Base-by-base conservation (phyloP, 1,140 invertebrate genomes). In the Brachionus angularis region DNA sequence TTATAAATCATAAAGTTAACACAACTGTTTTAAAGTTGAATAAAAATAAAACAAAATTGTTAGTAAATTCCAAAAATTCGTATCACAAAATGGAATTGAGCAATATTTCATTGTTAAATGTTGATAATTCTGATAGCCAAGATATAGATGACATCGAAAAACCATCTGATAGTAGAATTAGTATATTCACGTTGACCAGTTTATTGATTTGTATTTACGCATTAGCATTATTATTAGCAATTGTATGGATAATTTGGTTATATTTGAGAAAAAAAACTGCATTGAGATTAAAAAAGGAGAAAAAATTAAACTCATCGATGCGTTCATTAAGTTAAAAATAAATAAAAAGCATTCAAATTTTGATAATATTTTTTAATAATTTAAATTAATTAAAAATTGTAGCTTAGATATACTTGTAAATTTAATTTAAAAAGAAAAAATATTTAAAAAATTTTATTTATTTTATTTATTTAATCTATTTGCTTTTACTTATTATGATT, bases 191-290 rank as follows among this genome's bases (percentile, higher is more conserved):
- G 5, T 16, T 71, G 10, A 71, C 47, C 12, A 27, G 47, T 18
- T 29, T 71, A 18, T 53, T 71, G 23, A 46, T 42, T 16, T 50
- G 46, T 71, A 42, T 71, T 25, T 71, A 71, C 33, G 39, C 46
- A 33, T 50, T 71, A 27, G 67, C 67, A 25, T 18, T 71, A 52
- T 34, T 71, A 52, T 53, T 71, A 34, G 67, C 67, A 31, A 52
- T 71, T 50, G 50, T 53, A 29, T 71, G 67, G 67, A 53, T 71
- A n/a, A 36, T 71, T 16, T 71, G 67, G 67, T 21, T 71, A 27
- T 71, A 53, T 16, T 42, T 50, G 16, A 50, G 23, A 50, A 50
- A 18, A 29, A 50, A 29, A 29, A 42, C 39, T n/a, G n/a, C n/a
- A n/a, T n/a, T n/a, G n/a, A n/a, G n/a, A n/a, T n/a, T n/a, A n/a